A percentile compares a stretch with the other conserved stretches of the same genome.
These are phyloP conservation scores for Gymnopithys bicolor DNA, from an alignment of 2,797 vertebrate genomes.

Conservation along the genomic window DNA sequence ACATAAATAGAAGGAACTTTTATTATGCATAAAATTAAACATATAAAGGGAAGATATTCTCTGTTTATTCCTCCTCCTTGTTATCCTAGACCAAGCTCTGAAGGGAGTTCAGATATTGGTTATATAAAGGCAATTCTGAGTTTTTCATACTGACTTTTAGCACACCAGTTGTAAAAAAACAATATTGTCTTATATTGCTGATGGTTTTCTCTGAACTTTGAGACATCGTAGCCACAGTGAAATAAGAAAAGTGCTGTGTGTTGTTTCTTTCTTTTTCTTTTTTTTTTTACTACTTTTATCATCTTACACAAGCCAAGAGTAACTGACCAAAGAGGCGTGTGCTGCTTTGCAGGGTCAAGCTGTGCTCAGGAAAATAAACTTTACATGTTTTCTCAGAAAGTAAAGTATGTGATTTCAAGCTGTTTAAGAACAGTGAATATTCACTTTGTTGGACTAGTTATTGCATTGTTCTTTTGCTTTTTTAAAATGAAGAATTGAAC, in stretches of 20 bases:
- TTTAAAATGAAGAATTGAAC: background rate
- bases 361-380: conserved; percentile 71
- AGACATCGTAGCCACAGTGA: background rate
- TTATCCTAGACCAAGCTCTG: background rate
- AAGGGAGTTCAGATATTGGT: background rate
- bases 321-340: conserved; percentile 63
- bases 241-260: conserved; percentile 16
- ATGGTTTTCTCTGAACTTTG: conserved; percentile 42
- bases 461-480: conserved; percentile 22
- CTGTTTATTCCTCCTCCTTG: background rate
- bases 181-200: background rate
- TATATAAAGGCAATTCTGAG: background rate
- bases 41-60: background rate
- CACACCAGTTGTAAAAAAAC: background rate
- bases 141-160: background rate
- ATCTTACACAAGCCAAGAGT: conserved; percentile 44
- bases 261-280: background rate
- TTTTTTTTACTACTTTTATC: conserved; percentile 13
- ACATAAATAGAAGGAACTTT: background rate
- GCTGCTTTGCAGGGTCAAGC: conserved; percentile 60
- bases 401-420: conserved; percentile 62
- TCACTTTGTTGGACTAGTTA: conserved; percentile 29
- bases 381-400: conserved; percentile 63
- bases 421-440: conserved; percentile 59
- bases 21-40: background rate